Percentiles rank a stretch among this genome's conserved stretches.
Evolutionary conservation across 92 coral and sea anemone species (phyloP).

Genomic region (Palythoa caribaeorum): DNA sequence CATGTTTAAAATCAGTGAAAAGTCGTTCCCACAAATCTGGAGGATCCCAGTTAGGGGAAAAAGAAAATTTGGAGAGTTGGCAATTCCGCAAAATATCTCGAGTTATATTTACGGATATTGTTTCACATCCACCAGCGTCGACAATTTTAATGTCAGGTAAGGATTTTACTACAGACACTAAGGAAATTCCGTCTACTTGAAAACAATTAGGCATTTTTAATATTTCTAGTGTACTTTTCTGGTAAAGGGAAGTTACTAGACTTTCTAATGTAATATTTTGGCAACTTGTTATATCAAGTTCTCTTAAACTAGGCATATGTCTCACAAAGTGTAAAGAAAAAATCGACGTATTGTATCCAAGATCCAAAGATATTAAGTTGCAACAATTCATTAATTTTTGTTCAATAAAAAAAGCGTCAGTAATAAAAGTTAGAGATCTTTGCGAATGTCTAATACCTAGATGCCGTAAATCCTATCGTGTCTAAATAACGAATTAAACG

Average conservation of each 20-base stretch:
- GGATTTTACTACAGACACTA: slow-evolving; percentile 42
- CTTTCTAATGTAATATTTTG: slow-evolving; percentile 60
- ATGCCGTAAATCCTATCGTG: slow-evolving; percentile 41
- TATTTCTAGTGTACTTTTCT: slow-evolving; percentile 43
- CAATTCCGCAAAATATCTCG: slow-evolving; percentile 58
- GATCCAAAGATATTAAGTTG: slow-evolving; percentile 55
- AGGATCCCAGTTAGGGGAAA: slow-evolving; percentile 45
- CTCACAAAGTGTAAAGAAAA: slow-evolving; percentile 51
- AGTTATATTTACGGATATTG: slow-evolving; percentile 49
- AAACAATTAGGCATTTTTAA: slow-evolving; percentile 58
- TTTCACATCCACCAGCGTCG: slow-evolving; percentile 50
- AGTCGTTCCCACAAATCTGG: slow-evolving; percentile 49
- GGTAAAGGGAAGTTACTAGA: slow-evolving; percentile 52
- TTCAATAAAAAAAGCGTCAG: slow-evolving; percentile 51
- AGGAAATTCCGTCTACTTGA: slow-evolving; percentile 49
- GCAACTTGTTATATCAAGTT: slow-evolving; percentile 61
- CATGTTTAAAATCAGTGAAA: slow-evolving; percentile 56
- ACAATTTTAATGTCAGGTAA: slow-evolving; percentile 54
- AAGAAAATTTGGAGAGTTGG: slow-evolving; percentile 47
- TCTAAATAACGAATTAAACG: slow-evolving; percentile 37
- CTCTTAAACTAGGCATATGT: slow-evolving; percentile 10
- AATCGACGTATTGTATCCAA: slow-evolving; percentile 53
- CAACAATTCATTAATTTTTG: slow-evolving; percentile 45
- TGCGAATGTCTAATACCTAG: slow-evolving; percentile 46
- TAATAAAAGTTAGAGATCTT: slow-evolving; percentile 37